A percentile compares a stretch with the other conserved stretches of the same genome.
Conservation (phyloP, 2,113 vertebrate genomes). For the Cheirogaleus medius region DNA sequence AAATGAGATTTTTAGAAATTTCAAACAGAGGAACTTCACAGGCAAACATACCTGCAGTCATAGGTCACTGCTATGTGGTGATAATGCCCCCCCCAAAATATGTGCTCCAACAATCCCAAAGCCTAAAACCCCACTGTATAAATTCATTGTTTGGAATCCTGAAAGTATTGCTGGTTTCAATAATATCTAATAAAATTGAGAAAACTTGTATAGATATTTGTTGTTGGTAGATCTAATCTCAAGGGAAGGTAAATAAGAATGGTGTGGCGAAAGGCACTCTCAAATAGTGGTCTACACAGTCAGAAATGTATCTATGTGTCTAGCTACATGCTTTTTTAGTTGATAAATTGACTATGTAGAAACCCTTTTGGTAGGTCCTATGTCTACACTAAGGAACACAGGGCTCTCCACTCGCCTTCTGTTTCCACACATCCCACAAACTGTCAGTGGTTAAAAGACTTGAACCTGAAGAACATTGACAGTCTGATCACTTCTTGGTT, state of each 20-base stretch:
- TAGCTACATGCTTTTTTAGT: not conserved
- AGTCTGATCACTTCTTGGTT: not conserved
- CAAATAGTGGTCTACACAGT: not conserved
- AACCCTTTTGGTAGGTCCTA: not conserved
- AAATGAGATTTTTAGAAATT: not conserved
- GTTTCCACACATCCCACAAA: not conserved
- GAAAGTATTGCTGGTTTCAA: not conserved
- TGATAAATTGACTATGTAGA: not conserved
- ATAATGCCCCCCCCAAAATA: not conserved
- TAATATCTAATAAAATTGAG: not conserved
- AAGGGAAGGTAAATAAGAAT: not conserved
- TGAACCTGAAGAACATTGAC: not conserved
- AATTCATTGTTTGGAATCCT: not conserved
- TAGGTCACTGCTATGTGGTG: not conserved
- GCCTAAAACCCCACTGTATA: not conserved
- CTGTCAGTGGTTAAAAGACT: not conserved
- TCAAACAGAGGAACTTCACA: not conserved
- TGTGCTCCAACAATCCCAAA: not conserved
- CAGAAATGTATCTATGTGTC: not conserved
- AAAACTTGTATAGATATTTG: not conserved
- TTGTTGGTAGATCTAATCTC: not conserved
- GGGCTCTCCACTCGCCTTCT: not conserved
- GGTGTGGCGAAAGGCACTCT: not conserved
- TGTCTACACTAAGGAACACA: not conserved
- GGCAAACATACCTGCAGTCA: not conserved